Evolutionary conservation across 2,797 vertebrate species (phyloP), one percentile per base, ranked within the genome.

Genomic region (Numenius phaeopus): DNA sequence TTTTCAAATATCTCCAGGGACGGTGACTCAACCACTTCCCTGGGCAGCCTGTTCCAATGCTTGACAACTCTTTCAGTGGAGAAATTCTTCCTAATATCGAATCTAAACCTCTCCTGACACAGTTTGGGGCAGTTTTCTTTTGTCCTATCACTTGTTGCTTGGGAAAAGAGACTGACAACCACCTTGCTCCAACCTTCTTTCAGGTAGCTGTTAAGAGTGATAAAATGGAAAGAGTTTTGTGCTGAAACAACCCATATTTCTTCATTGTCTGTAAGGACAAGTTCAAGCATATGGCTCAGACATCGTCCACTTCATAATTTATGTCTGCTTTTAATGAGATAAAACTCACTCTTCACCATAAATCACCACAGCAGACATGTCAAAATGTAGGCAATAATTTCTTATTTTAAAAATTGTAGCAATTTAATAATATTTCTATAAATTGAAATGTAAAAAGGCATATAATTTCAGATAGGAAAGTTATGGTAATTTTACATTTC

Each of bases 171-270:
- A 40, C 21, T 1, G 1, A 5, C 10, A 7, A 11, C 3, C 4
- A 39, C 9, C 21, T 37, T 2, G 2, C 57, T 61, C 49, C 16
- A 34, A 11, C 11, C 8, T 54, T 20, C 27, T 80, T 66, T 57
- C 23, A 24, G 4, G 9, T 22, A 39, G 6, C 1, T 72, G 5
- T 30, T 76, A 10, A 66, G 9, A 39, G 3, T 0, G 1, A 11
- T 72, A 73, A 54, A 16, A 66, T 23, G 32, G 27, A 44, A 78
- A 40, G 21, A 5, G 4, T 62, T 84, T 49, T 75, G 8, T 46
- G 15, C 34, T 78, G 39, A 58, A 91, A 75, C 20, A 47, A n/a
- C 5, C 4, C 1, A 0, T 24, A 18, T 70, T 62, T 61, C n/a
- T 61, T 89, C 59, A 62, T 4, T 70, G 23, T n/a, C 20, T 84